Conservation (phyloP, 2,113 vertebrate genomes). For the Tichodroma muraria region DNA sequence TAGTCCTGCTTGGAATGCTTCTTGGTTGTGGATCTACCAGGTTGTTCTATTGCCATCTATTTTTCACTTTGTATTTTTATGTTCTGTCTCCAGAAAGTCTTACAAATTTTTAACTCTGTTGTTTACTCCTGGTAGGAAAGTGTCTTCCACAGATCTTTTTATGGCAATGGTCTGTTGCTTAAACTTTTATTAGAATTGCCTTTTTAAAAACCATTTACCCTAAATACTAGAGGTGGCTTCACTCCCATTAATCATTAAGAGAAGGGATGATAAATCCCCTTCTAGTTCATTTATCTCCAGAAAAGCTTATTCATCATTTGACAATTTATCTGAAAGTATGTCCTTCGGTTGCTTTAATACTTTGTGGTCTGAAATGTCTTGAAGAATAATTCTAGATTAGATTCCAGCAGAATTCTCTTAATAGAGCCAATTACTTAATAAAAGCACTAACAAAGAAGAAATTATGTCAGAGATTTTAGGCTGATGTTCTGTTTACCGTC, state of each 20-base stretch:
- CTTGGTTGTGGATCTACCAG: neutral
- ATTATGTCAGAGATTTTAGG: constrained; percentile 45
- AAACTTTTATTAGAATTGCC: neutral
- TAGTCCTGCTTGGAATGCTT: neutral
- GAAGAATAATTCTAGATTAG: constrained; percentile 7
- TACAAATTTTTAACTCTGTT: neutral
- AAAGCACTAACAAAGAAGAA: constrained; percentile 42
- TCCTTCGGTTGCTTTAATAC: neutral
- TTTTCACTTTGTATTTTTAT: neutral
- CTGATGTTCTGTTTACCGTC: constrained; percentile 25
- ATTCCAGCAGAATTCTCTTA: constrained; percentile 44
- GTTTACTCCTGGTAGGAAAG: neutral
- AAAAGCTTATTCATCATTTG: neutral
- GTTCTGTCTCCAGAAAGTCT: neutral
- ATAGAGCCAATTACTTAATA: constrained; percentile 53
- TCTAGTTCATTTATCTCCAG: neutral
- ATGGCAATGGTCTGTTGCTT: neutral
- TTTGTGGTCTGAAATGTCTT: constrained; percentile 21
- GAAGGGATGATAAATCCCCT: neutral
- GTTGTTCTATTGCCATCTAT: neutral
- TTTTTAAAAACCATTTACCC: neutral
- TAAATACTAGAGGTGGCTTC: neutral
- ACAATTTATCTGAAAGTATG: neutral
- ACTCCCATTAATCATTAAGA: neutral
- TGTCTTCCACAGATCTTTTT: neutral